These are phyloP conservation scores for Cephus pygmeus DNA, from an alignment of 2,888 invertebrate species.

Conservation along the genomic window DNA sequence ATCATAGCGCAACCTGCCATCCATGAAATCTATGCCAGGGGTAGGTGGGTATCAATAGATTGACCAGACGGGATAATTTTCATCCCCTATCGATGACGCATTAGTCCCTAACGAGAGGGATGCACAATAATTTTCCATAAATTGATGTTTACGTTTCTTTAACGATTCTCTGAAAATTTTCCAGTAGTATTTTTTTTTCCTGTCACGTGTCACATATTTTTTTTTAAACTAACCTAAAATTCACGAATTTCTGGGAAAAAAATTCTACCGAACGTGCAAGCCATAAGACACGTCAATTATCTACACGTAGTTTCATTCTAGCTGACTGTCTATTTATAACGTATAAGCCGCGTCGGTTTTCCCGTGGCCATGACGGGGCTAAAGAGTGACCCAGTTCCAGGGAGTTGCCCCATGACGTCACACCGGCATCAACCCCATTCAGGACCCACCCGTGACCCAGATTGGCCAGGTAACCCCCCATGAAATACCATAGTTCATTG, in stretches of 20 bases:
- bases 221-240: neutral
- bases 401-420: conserved; percentile 60
- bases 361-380: conserved; percentile 53
- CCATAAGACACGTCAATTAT: neutral
- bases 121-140: neutral
- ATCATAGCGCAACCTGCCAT: neutral
- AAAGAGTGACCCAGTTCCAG: conserved; percentile 58
- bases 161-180: neutral
- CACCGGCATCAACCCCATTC: conserved; percentile 56
- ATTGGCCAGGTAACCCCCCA: conserved; percentile 43
- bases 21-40: neutral
- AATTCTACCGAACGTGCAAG: neutral
- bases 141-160: neutral
- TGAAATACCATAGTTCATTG: conserved; percentile 62
- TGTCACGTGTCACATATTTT: neutral
- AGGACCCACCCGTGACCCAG: conserved; percentile 57
- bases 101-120: neutral
- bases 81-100: neutral
- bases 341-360: conserved; percentile 39
- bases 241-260: neutral
- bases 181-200: neutral
- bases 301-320: neutral
- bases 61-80: neutral
- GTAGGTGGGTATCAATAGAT: neutral
- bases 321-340: conserved; percentile 34